phyloP scores from a whole-genome alignment of 2,888 invertebrate genomes.

The Eilema griseolum region DNA sequence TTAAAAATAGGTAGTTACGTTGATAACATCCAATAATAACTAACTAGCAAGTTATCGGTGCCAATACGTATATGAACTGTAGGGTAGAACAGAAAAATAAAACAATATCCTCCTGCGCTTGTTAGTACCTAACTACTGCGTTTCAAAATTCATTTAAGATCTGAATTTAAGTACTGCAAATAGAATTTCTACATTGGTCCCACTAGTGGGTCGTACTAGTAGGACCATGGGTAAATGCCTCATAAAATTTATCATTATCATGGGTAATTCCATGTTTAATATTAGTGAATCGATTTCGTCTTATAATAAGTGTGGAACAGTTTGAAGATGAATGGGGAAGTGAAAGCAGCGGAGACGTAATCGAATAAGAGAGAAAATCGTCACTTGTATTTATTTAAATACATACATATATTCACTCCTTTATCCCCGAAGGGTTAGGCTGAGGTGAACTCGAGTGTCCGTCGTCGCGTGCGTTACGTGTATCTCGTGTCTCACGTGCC shows the following conservation, averaged over 20 bases:
- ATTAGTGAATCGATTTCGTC: slow-evolving; percentile 62
- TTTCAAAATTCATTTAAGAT: too few relatives aligned
- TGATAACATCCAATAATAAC: background rate
- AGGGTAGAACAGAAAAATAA: background rate
- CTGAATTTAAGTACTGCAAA: too few relatives aligned
- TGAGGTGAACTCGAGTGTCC: too few relatives aligned
- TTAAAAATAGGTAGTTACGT: background rate
- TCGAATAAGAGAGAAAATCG: slow-evolving; percentile 46
- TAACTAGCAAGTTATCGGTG: background rate
- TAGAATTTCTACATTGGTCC: too few relatives aligned
- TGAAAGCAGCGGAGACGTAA: slow-evolving; percentile 50
- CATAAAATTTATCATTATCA: too few relatives aligned
- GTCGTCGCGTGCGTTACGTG: too few relatives aligned
- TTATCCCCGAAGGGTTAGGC: too few relatives aligned
- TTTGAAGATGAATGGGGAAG: slow-evolving; percentile 55
- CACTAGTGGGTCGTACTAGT: too few relatives aligned
- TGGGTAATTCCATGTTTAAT: too few relatives aligned
- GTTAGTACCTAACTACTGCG: background rate
- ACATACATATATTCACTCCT: too few relatives aligned
- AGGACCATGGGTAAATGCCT: too few relatives aligned
- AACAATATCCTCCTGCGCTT: background rate
- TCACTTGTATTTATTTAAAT: slow-evolving; percentile 36
- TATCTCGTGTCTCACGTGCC: too few relatives aligned
- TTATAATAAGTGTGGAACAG: slow-evolving; percentile 51
- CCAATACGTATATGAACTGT: background rate